phyloP scores from a whole-genome alignment of 1,140 invertebrate species.

The Drosophila lini region DNA sequence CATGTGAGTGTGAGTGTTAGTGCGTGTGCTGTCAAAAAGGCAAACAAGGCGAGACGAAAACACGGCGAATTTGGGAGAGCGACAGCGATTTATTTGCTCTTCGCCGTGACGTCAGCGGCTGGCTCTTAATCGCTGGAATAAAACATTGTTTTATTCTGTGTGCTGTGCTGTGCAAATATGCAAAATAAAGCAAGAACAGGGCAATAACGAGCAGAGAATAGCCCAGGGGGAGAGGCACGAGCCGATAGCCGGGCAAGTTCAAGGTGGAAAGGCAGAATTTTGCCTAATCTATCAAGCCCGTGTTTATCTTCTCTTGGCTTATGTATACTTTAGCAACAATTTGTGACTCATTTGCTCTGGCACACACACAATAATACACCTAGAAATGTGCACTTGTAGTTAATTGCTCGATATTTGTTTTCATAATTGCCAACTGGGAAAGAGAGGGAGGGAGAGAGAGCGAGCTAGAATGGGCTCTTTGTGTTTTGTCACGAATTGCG shows the following conservation, averaged over 20 bases:
- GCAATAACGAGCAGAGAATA: background rate
- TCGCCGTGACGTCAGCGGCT: conserved; percentile 58
- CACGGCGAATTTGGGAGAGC: conserved; percentile 45
- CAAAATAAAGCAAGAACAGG: conserved; percentile 23
- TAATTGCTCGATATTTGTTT: conserved; percentile 44
- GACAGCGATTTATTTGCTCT: conserved; percentile 51
- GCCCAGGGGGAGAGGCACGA: background rate
- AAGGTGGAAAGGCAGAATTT: conserved; percentile 43
- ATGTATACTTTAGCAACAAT: conserved; percentile 20
- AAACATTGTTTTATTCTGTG: conserved; percentile 15
- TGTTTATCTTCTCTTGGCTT: conserved; percentile 37
- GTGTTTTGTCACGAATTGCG: conserved; percentile 58
- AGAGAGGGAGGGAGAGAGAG: conserved; percentile 8
- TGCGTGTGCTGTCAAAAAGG: conserved; percentile 17
- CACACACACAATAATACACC: conserved; percentile 4
- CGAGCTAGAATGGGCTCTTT: conserved; percentile 28
- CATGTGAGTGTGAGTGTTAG: background rate
- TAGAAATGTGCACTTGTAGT: conserved; percentile 20
- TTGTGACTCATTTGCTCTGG: conserved; percentile 46
- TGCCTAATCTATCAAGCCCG: background rate
- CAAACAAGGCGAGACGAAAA: conserved; percentile 38
- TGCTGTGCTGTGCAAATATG: conserved; percentile 44
- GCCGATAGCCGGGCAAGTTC: conserved; percentile 54
- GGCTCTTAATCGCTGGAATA: conserved; percentile 30
- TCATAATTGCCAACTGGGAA: conserved; percentile 36